Percentiles rank a stretch among this genome's conserved stretches.
These are phyloP conservation scores for Anagyrus pseudococci DNA, from an alignment of 2,888 invertebrate genomes.

Conservation along the genomic window DNA sequence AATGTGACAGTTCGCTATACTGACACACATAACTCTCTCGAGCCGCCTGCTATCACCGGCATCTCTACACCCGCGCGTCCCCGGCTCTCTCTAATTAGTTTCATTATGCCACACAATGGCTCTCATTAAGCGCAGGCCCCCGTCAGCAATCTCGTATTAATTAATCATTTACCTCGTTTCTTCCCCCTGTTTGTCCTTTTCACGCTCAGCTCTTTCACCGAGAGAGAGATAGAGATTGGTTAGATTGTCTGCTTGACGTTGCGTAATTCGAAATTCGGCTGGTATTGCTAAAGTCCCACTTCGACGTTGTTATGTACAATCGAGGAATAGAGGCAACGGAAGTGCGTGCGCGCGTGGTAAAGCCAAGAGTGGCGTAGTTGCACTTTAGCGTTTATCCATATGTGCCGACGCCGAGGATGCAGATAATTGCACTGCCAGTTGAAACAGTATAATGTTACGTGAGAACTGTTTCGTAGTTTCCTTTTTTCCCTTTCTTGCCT, in stretches of 20 bases:
- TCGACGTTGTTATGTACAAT: neutral
- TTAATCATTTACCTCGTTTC: slow-evolving; percentile 26
- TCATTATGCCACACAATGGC: slow-evolving; percentile 33
- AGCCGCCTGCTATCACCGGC: slow-evolving; percentile 2
- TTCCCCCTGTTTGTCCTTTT: slow-evolving; percentile 3
- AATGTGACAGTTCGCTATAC: too few relatives aligned
- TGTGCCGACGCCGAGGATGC: too few relatives aligned
- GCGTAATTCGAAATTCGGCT: neutral
- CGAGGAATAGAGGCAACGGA: too few relatives aligned
- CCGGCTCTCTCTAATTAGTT: slow-evolving; percentile 35
- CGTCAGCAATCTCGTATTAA: slow-evolving; percentile 20
- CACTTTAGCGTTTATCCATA: too few relatives aligned
- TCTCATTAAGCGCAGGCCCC: slow-evolving; percentile 25
- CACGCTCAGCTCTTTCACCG: neutral
- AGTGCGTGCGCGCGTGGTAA: neutral
- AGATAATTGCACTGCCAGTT: too few relatives aligned
- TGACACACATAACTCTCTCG: slow-evolving; percentile 29
- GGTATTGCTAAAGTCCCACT: too few relatives aligned
- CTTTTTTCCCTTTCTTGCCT: too few relatives aligned
- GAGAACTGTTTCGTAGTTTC: too few relatives aligned
- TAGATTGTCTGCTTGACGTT: neutral
- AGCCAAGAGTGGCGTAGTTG: too few relatives aligned
- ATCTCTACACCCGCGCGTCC: neutral
- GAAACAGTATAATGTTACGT: too few relatives aligned
- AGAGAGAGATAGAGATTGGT: neutral